A percentile compares a stretch with the other conserved stretches of the same genome.
Evolutionary conservation across 2,888 invertebrate species (phyloP).

Genomic region (Scrobipalpa atriplicella): DNA sequence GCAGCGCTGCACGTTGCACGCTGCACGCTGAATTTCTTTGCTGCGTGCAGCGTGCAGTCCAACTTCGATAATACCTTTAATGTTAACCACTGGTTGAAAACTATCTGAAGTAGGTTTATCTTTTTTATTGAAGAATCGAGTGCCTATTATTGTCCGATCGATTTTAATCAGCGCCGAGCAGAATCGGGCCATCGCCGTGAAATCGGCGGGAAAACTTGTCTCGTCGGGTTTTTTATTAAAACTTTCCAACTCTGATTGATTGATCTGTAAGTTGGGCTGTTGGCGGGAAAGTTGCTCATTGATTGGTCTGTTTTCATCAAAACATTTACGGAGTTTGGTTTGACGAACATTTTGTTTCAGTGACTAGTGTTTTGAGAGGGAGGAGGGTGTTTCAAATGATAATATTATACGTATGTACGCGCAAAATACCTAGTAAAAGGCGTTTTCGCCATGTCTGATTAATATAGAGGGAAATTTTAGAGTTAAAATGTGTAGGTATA

Average conservation of each 20-base stretch:
- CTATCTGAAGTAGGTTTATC: neutral
- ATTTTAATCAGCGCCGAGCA: constrained; percentile 14
- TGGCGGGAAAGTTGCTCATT: constrained; percentile 7
- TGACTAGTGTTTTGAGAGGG: neutral
- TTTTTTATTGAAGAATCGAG: neutral
- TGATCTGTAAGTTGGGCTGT: neutral
- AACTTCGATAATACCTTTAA: no score
- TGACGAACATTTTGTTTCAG: constrained; percentile 6
- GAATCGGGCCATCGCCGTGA: constrained; percentile 5
- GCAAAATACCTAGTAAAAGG: no score
- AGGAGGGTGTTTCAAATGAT: no score
- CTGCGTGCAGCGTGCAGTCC: no score
- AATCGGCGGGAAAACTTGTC: constrained; percentile 9
- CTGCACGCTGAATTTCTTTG: no score
- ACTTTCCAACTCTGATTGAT: constrained; percentile 5
- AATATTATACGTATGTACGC: no score
- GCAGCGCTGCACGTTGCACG: no score
- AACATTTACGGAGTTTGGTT: neutral
- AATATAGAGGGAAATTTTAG: no score
- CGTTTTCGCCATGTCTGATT: no score
- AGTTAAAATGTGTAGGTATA: no score
- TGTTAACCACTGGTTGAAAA: neutral
- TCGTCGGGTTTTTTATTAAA: constrained; percentile 11
- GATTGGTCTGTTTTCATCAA: neutral
- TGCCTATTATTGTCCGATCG: neutral